Percentiles rank a stretch among this genome's conserved stretches.
Conservation (phyloP, 2,888 invertebrate species). For the Lepidonotus clava region DNA sequence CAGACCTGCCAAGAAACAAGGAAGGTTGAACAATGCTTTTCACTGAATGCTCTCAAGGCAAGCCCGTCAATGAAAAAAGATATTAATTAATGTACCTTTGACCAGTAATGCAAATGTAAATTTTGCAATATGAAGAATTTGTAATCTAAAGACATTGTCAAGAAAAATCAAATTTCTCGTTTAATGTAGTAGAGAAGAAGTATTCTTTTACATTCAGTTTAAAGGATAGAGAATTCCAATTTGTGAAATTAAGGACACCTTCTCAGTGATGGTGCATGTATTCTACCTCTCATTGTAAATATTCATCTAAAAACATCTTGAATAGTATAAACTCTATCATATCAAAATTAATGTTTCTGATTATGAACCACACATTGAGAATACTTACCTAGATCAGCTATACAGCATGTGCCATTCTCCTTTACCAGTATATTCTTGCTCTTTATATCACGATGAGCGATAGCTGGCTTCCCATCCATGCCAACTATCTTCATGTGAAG, state of each 20-base stretch:
- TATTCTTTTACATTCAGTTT: neutral
- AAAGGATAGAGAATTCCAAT: neutral
- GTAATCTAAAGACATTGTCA: too few relatives aligned
- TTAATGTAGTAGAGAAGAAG: neutral
- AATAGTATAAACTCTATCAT: too few relatives aligned
- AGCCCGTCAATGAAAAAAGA: neutral
- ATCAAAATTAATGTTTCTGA: neutral
- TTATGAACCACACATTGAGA: neutral
- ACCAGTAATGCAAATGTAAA: neutral
- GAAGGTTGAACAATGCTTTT: neutral
- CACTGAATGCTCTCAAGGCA: neutral
- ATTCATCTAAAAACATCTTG: neutral
- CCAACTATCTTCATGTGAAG: constrained; percentile 99
- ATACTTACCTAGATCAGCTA: constrained; percentile 92
- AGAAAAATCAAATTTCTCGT: neutral
- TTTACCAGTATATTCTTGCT: constrained; percentile 98
- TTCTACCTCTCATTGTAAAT: neutral
- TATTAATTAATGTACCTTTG: neutral
- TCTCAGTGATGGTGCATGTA: neutral
- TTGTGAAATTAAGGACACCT: neutral
- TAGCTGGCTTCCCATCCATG: constrained; percentile 94
- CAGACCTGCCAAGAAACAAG: constrained; percentile 81
- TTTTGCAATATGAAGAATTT: too few relatives aligned
- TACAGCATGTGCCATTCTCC: constrained; percentile 92
- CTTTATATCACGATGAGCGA: constrained; percentile 98